phyloP scores from a whole-genome alignment of 2,888 invertebrate genomes.

The Lochmaea capreae region DNA sequence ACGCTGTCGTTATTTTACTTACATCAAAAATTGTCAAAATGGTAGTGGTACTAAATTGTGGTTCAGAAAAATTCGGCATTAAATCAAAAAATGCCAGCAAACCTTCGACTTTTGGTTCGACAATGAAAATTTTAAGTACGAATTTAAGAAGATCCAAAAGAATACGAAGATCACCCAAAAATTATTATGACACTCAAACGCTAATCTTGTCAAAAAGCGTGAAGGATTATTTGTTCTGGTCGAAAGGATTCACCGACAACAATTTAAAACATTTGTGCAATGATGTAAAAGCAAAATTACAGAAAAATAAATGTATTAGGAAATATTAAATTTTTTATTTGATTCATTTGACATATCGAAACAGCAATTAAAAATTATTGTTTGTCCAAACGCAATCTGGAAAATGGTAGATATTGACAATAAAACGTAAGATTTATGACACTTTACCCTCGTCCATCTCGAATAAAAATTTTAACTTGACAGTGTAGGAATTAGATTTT shows the following conservation, averaged over 20 bases:
- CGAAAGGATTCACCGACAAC: neutral
- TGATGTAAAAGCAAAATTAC: neutral
- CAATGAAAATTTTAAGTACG: neutral
- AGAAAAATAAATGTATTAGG: neutral
- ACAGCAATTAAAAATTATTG: neutral
- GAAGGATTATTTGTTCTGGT: neutral
- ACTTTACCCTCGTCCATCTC: too few species aligned
- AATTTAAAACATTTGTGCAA: neutral
- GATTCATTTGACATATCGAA: neutral
- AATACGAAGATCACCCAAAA: neutral
- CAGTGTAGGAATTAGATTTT: too few species aligned
- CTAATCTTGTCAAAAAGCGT: neutral
- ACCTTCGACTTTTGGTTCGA: neutral
- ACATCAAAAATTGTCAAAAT: neutral
- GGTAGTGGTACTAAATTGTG: neutral
- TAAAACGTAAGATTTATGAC: too few species aligned
- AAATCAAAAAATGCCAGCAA: neutral
- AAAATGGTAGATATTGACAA: neutral
- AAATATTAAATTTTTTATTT: neutral
- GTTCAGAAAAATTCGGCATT: neutral
- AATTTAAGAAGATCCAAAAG: conserved; percentile 1
- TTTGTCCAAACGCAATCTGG: neutral
- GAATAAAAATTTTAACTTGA: too few species aligned
- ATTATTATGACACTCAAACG: neutral
- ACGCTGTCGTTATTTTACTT: neutral